These are phyloP conservation scores for Poecilia latipinna DNA, from an alignment of 2,113 vertebrate species.

Conservation along the genomic window DNA sequence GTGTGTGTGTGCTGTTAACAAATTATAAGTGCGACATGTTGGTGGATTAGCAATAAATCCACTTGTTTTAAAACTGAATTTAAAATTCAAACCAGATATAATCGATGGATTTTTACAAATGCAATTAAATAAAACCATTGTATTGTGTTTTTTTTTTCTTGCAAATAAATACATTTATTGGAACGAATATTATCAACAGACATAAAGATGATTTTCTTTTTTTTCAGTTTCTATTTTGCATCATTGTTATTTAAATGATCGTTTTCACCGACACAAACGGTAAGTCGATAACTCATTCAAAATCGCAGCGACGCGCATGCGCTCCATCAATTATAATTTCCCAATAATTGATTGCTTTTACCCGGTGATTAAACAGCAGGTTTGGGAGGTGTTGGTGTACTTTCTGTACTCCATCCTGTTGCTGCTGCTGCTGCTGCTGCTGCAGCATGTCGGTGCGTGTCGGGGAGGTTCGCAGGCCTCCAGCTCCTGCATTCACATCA, in stretches of 20 bases:
- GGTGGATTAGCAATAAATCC: not conserved
- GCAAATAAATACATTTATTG: not conserved
- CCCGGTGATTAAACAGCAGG: slow-evolving; percentile 61
- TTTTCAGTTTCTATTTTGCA: slow-evolving; percentile 1
- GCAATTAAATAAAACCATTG: not conserved
- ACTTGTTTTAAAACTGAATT: not conserved
- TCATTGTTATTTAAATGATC: slow-evolving; percentile 8
- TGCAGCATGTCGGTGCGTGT: not conserved
- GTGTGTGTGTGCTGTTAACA: not conserved
- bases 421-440: slow-evolving; percentile 24
- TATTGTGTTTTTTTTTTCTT: not conserved
- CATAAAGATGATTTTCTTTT: not conserved
- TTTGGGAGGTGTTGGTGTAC: slow-evolving; percentile 16
- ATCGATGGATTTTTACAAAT: not conserved
- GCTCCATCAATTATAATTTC: slow-evolving; percentile 58
- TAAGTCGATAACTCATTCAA: slow-evolving; percentile 59
- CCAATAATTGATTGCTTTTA: slow-evolving; percentile 58
- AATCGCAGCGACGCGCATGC: slow-evolving; percentile 21
- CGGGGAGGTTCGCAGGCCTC: slow-evolving; percentile 9
- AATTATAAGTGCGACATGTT: not conserved
- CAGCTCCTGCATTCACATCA: slow-evolving; percentile 23
- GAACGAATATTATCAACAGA: not conserved
- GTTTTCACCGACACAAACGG: slow-evolving; percentile 27
- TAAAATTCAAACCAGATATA: not conserved
- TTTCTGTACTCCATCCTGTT: not conserved